These are phyloP conservation scores for Brachynemurus nebulosus DNA, from an alignment of 2,888 invertebrate species.

Conservation along the genomic window DNA sequence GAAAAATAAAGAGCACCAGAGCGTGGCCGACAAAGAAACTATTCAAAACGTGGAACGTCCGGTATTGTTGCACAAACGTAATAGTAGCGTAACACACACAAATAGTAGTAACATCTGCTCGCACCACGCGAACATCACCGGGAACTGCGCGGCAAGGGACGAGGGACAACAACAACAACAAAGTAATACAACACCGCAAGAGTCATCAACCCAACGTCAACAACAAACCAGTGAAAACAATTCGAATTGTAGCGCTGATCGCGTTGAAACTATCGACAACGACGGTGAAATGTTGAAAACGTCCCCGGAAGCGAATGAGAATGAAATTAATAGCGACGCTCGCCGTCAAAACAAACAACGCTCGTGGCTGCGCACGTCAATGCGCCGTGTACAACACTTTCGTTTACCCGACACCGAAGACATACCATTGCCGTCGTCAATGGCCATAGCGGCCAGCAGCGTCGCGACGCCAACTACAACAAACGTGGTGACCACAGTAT, in stretches of 20 bases:
- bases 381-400: conserved; percentile 39
- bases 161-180: no score
- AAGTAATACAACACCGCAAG: no score
- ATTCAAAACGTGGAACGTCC: not conserved
- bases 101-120: conserved; percentile 16
- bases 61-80: not conserved
- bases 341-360: no score
- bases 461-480: conserved; percentile 12
- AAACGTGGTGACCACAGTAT: conserved; percentile 5
- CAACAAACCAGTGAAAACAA: conserved; percentile 2
- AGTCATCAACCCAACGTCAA: conserved; percentile 8
- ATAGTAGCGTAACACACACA: conserved; percentile 12
- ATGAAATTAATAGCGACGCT: no score
- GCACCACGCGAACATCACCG: no score
- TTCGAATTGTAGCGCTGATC: conserved; percentile 14
- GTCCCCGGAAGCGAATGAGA: not conserved
- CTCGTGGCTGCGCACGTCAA: conserved; percentile 40
- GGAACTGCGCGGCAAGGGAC: no score
- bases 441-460: conserved; percentile 11
- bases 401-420: conserved; percentile 28
- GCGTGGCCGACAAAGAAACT: not conserved
- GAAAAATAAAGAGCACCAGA: conserved; percentile 1
- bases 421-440: not conserved
- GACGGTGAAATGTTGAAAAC: conserved; percentile 1
- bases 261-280: conserved; percentile 22